These are phyloP conservation scores for Drosophila melanica DNA, from an alignment of 1,140 invertebrate species.

Conservation along the genomic window DNA sequence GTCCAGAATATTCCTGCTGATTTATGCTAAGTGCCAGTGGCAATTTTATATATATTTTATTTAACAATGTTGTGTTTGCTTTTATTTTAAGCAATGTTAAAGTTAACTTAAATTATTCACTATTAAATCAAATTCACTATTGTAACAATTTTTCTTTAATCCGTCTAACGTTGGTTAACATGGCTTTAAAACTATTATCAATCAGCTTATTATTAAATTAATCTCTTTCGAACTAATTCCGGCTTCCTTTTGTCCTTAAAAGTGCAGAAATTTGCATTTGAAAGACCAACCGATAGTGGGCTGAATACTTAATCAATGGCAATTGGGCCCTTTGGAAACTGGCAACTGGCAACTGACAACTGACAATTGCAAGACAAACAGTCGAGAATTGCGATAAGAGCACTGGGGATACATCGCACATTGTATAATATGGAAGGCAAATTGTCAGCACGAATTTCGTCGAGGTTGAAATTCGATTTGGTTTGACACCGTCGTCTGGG, in stretches of 20 bases:
- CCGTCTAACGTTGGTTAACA: no score
- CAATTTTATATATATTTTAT: slow-evolving; percentile 12
- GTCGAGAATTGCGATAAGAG: background rate
- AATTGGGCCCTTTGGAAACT: slow-evolving; percentile 4
- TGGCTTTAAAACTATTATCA: no score
- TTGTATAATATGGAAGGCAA: background rate
- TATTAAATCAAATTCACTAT: background rate
- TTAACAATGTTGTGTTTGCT: slow-evolving; percentile 8
- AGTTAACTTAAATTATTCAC: background rate
- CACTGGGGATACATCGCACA: background rate
- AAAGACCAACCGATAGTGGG: background rate
- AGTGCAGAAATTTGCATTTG: background rate
- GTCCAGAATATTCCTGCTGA: slow-evolving; percentile 57
- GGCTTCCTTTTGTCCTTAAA: background rate
- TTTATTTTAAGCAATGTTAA: background rate
- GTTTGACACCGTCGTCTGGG: background rate
- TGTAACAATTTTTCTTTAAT: background rate
- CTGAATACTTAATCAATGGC: slow-evolving; percentile 7
- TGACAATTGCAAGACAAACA: slow-evolving; percentile 3
- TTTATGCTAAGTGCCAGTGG: slow-evolving; percentile 69
- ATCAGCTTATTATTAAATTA: no score
- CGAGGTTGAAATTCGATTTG: background rate
- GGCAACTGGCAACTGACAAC: slow-evolving; percentile 8
- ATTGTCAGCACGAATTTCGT: background rate
- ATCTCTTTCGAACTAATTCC: no score